Evolutionary conservation across 1,140 invertebrate species (phyloP).

Genomic region (Elysia chlorotica): DNA sequence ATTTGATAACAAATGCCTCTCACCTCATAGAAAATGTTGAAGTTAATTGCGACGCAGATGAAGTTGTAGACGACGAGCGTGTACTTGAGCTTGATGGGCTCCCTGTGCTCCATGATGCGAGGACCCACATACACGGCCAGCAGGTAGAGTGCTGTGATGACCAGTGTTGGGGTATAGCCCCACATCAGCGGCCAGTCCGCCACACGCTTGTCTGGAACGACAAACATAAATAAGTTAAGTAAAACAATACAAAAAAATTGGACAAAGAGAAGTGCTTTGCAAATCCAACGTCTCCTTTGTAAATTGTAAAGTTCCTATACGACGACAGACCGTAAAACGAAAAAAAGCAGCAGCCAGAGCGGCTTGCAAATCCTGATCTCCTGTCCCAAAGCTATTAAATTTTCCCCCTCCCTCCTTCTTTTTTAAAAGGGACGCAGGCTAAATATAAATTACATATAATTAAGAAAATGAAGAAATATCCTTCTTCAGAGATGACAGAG

Average conservation of each 20-base stretch:
- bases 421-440: no score
- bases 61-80: slow-evolving; percentile 86
- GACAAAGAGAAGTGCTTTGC: no score
- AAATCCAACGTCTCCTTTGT: neutral
- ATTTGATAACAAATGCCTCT: slow-evolving; percentile 16
- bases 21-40: slow-evolving; percentile 82
- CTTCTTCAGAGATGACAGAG: no score
- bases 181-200: slow-evolving; percentile 89
- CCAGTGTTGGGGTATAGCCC: slow-evolving; percentile 85
- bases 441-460: no score
- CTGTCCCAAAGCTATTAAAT: no score
- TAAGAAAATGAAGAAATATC: no score
- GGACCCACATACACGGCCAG: slow-evolving; percentile 78
- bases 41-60: slow-evolving; percentile 80
- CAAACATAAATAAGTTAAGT: neutral
- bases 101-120: slow-evolving; percentile 79
- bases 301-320: neutral
- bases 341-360: no score
- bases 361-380: no score
- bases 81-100: slow-evolving; percentile 78
- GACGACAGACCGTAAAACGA: no score
- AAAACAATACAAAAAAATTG: neutral
- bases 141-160: slow-evolving; percentile 80
- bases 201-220: slow-evolving; percentile 69
- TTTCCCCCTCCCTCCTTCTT: no score